These are phyloP conservation scores for Nematostella vectensis DNA, from an alignment of 92 coral and sea anemone species.

Conservation along the genomic window DNA sequence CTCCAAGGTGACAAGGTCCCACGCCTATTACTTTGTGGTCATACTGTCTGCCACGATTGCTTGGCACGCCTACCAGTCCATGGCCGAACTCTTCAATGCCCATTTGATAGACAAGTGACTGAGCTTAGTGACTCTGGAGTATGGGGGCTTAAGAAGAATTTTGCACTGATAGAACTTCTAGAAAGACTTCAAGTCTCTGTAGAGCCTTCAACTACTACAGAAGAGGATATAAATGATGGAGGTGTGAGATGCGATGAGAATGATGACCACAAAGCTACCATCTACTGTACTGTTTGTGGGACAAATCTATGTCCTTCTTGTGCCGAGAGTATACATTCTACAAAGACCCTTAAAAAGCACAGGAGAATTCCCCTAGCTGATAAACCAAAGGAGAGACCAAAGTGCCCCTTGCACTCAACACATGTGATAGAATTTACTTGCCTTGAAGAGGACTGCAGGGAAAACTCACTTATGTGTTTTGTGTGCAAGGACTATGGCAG, in stretches of 20 bases:
- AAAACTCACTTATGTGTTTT: slow-evolving; percentile 89
- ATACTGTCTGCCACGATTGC: slow-evolving; percentile 96
- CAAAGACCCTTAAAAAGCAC: slow-evolving; percentile 85
- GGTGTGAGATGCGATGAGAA: slow-evolving; percentile 90
- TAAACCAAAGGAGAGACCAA: slow-evolving; percentile 84
- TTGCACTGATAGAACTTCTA: slow-evolving; percentile 85
- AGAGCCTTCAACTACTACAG: slow-evolving; percentile 55
- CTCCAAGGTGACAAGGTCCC: slow-evolving; percentile 99
- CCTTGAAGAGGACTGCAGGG: slow-evolving; percentile 81
- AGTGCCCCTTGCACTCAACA: slow-evolving; percentile 76
- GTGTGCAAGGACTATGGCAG: slow-evolving; percentile 95
- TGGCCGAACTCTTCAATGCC: slow-evolving; percentile 72
- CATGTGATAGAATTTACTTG: slow-evolving; percentile 96
- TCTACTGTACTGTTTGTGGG: slow-evolving; percentile 85
- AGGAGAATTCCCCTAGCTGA: slow-evolving; percentile 89
- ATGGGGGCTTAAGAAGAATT: slow-evolving; percentile 98
- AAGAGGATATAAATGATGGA: slow-evolving; percentile 52
- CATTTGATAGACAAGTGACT: slow-evolving; percentile 94
- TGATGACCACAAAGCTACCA: slow-evolving; percentile 82
- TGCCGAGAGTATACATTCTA: slow-evolving; percentile 83
- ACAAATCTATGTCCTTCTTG: slow-evolving; percentile 78
- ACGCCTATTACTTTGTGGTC: slow-evolving; percentile 88
- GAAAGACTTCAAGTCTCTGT: slow-evolving; percentile 69
- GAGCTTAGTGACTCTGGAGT: slow-evolving; percentile 97
- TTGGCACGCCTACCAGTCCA: slow-evolving; percentile 80